Evolutionary conservation across 1,140 invertebrate species (phyloP).

Genomic region (Phenacoccus solenopsis): DNA sequence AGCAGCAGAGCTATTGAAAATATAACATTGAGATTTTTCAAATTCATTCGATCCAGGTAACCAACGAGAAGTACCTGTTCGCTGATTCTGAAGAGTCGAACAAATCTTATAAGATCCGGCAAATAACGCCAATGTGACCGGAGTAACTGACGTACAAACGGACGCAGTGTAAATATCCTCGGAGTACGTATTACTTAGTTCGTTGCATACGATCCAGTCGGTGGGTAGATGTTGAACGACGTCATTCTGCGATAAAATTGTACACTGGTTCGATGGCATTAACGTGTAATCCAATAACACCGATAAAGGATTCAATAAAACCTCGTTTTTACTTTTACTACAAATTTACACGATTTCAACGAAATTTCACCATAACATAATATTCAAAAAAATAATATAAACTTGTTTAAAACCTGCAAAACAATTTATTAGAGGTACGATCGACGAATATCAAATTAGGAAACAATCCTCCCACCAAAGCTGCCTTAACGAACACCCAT

Average conservation of each 20-base stretch:
- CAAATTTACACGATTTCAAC: too few species aligned
- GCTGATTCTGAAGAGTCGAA: constrained; percentile 42
- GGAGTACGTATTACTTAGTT: constrained; percentile 47
- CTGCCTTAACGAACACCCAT: constrained; percentile 86
- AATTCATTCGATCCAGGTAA: too few species aligned
- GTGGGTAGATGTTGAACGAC: constrained; percentile 45
- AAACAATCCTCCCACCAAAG: constrained; percentile 71
- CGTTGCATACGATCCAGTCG: constrained; percentile 78
- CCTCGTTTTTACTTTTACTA: constrained; percentile 53
- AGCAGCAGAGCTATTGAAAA: not conserved
- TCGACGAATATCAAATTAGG: constrained; percentile 49
- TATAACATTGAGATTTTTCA: too few species aligned
- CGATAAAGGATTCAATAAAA: constrained; percentile 60
- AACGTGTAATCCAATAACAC: constrained; percentile 40
- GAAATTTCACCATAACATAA: too few species aligned
- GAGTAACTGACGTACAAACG: constrained; percentile 62
- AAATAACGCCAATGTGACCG: constrained; percentile 65
- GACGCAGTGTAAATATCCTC: constrained; percentile 50
- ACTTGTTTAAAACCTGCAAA: not conserved
- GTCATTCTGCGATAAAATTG: constrained; percentile 32
- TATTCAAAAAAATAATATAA: not conserved
- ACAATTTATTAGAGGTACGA: not conserved
- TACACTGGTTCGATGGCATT: constrained; percentile 29
- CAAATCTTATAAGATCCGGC: constrained; percentile 55
- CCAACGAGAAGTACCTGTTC: constrained; percentile 33